Conservation (phyloP, 53 echinoderm and acorn worm species). For the Mesocentrotus franciscanus region DNA sequence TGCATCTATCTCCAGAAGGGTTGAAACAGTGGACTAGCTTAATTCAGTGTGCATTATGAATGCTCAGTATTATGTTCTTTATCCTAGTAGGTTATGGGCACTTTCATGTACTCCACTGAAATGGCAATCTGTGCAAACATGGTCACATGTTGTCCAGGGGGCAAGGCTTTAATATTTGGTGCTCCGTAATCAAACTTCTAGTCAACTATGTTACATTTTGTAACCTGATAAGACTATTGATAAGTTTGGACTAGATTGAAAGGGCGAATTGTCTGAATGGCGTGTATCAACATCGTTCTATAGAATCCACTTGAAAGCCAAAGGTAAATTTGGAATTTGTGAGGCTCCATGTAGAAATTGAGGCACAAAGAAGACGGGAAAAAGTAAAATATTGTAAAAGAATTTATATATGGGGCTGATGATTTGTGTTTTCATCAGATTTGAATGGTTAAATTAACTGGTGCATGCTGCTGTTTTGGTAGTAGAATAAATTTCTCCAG, state of each 20-base stretch:
- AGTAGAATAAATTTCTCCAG: neutral
- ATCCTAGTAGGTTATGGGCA: neutral
- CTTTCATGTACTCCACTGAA: neutral
- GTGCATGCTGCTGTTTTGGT: neutral
- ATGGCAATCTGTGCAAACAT: constrained; percentile 17
- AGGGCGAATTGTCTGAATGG: neutral
- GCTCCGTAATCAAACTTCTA: neutral
- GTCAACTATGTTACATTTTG: neutral
- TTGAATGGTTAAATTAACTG: neutral
- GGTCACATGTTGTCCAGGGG: neutral
- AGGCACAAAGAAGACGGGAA: neutral
- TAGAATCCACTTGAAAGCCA: neutral
- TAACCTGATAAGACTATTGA: neutral
- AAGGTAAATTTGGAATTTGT: neutral
- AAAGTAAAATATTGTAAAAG: neutral
- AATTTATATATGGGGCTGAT: neutral
- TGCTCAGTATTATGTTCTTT: neutral
- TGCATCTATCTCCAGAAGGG: neutral
- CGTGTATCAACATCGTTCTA: neutral
- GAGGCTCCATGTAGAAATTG: neutral
- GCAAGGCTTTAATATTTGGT: neutral
- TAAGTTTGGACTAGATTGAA: neutral
- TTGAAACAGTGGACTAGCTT: neutral
- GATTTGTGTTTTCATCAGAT: neutral
- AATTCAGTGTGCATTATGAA: neutral